Percentiles rank a stretch among this genome's conserved stretches.
These are phyloP conservation scores for Homarus americanus DNA, from an alignment of 1,140 invertebrate species.

Conservation along the genomic window DNA sequence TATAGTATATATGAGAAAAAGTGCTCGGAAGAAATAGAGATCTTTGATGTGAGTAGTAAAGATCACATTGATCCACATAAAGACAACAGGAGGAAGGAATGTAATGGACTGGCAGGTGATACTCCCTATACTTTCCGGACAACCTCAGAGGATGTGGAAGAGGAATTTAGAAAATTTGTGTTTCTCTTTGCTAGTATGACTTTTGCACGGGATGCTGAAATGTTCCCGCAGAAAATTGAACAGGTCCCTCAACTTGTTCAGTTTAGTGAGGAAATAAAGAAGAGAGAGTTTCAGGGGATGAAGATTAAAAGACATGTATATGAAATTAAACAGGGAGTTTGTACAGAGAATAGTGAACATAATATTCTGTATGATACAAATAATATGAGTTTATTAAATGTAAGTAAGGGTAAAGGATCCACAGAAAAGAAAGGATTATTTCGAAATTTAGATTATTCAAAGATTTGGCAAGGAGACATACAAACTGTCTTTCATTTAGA, in stretches of 20 bases:
- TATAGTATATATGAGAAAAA: slow-evolving; percentile 31
- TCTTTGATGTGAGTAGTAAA: neutral
- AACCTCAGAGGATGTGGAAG: neutral
- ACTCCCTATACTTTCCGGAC: neutral
- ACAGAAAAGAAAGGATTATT: slow-evolving; percentile 44
- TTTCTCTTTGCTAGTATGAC: slow-evolving; percentile 48
- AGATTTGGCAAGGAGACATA: slow-evolving; percentile 7
- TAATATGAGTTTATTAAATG: neutral
- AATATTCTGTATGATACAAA: neutral
- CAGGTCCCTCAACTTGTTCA: slow-evolving; percentile 30
- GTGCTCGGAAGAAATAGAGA: neutral
- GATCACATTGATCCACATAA: neutral
- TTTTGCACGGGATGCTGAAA: slow-evolving; percentile 41
- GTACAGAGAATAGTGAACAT: neutral
- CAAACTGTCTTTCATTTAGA: neutral
- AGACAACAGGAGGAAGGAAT: too few species aligned
- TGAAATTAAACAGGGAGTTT: neutral
- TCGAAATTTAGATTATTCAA: slow-evolving; percentile 29
- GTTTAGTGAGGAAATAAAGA: slow-evolving; percentile 28
- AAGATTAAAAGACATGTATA: slow-evolving; percentile 14
- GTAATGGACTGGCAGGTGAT: too few species aligned
- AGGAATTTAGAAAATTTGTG: slow-evolving; percentile 45
- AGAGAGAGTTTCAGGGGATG: slow-evolving; percentile 47
- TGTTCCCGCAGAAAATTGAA: slow-evolving; percentile 17
- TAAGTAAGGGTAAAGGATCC: neutral